A percentile compares a stretch with the other conserved stretches of the same genome.
Conservation (phyloP, 2,888 invertebrate species). For the Idaea biselata region DNA sequence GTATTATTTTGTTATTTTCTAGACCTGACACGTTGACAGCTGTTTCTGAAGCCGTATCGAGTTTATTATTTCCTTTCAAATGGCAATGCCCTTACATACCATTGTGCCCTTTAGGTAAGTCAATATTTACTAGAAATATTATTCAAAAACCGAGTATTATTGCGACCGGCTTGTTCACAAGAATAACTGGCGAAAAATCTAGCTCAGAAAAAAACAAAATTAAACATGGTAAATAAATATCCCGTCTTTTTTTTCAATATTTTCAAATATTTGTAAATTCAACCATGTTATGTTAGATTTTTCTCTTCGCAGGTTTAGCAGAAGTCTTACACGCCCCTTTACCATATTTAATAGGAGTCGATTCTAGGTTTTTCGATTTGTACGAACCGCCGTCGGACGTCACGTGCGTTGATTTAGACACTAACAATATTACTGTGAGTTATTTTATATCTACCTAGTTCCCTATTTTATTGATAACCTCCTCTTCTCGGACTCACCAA, state of each 20-base stretch:
- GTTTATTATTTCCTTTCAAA: constrained; percentile 98
- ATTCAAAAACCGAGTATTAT: neutral
- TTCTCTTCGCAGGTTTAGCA: constrained; percentile 85
- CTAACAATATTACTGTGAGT: constrained; percentile 94
- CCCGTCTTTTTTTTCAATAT: no score
- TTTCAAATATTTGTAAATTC: no score
- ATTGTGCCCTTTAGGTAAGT: constrained; percentile 93
- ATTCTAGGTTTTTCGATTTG: constrained; percentile 97
- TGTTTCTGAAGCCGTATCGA: constrained; percentile 97
- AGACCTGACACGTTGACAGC: constrained; percentile 97
- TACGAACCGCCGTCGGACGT: constrained; percentile 98
- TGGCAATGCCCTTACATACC: constrained; percentile 99
- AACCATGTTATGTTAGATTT: no score
- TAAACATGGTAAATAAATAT: no score
- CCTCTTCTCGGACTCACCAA: no score
- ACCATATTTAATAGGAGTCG: constrained; percentile 98
- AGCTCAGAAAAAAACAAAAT: neutral
- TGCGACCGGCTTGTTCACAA: no score
- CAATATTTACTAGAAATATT: neutral
- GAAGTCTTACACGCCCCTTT: constrained; percentile 98
- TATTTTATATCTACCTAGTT: constrained; percentile 2
- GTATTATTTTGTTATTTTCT: constrained; percentile 28
- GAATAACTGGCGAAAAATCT: no score
- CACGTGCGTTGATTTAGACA: constrained; percentile 98
- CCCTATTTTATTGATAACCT: neutral